phyloP scores from a whole-genome alignment of 2,888 invertebrate genomes.

The Leptinotarsa rubiginosa region DNA sequence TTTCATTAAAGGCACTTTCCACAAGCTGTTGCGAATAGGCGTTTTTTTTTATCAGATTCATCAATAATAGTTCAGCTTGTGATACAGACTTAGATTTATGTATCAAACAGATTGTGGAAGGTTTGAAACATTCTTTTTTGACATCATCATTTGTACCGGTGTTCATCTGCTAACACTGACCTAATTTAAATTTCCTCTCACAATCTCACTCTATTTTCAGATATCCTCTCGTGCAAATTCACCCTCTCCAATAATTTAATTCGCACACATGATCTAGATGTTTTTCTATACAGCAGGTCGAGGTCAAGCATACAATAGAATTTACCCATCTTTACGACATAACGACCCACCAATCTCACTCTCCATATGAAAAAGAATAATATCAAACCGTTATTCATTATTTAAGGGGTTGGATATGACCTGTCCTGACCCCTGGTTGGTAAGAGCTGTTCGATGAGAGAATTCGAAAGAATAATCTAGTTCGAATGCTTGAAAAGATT shows the following conservation, averaged over 20 bases:
- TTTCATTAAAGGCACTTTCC: no score
- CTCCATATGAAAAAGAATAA: background rate
- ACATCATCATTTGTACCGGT: no score
- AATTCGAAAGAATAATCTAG: background rate
- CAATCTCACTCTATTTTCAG: no score
- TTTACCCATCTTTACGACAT: constrained; percentile 1
- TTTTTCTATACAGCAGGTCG: background rate
- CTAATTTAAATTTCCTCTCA: no score
- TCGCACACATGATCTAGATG: constrained; percentile 4
- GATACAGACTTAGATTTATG: no score
- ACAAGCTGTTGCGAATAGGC: no score
- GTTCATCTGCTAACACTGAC: no score
- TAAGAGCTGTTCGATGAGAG: background rate
- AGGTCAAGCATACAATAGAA: background rate
- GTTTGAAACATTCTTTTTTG: no score
- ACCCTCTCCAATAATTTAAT: background rate
- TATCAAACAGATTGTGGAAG: no score
- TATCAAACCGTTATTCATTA: background rate
- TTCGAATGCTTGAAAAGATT: background rate
- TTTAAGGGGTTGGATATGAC: background rate
- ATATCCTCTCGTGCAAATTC: background rate
- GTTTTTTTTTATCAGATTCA: no score
- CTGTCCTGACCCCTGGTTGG: background rate
- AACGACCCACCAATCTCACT: background rate
- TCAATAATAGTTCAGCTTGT: no score